Evolutionary conservation across 2,797 vertebrate genomes (phyloP).

Genomic region (Rhinatrema bivittatum): DNA sequence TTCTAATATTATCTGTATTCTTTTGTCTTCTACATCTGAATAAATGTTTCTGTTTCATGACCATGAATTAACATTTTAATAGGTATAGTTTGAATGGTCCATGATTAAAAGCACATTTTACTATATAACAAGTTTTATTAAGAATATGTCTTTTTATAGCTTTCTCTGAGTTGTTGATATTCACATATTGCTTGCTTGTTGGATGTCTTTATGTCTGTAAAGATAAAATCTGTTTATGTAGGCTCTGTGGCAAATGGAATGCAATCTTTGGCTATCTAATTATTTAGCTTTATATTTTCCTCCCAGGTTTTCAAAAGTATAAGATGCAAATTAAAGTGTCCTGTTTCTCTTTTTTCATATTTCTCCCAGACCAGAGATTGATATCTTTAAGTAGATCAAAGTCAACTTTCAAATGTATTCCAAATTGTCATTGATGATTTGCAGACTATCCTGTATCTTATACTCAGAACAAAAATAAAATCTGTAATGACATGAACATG

Average conservation of each 20-base stretch:
- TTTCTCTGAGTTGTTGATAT: conserved; percentile 40
- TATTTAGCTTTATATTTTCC: conserved; percentile 32
- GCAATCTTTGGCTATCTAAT: conserved; percentile 33
- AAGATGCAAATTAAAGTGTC: conserved; percentile 44
- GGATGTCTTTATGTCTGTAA: conserved; percentile 37
- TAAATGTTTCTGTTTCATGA: too few relatives aligned
- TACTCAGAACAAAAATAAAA: conserved; percentile 47
- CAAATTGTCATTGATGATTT: conserved; percentile 56
- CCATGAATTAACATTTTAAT: too few relatives aligned
- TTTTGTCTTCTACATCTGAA: too few relatives aligned
- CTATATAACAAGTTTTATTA: too few relatives aligned
- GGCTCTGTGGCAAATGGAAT: conserved; percentile 22
- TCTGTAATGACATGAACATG: conserved; percentile 46
- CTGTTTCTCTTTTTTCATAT: conserved; percentile 46
- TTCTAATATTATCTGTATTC: too few relatives aligned
- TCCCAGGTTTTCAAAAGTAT: conserved; percentile 25
- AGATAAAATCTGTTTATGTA: conserved; percentile 41
- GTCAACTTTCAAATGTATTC: conserved; percentile 49
- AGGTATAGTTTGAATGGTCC: too few relatives aligned
- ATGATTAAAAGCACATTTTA: too few relatives aligned
- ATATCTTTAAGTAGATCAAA: conserved; percentile 51
- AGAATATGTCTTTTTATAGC: too few relatives aligned
- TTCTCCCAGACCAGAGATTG: conserved; percentile 38
- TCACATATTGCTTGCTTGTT: conserved; percentile 34
- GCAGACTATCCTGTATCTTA: conserved; percentile 48